Percentiles rank a stretch among this genome's conserved stretches.
Evolutionary conservation across 2,113 vertebrate species (phyloP).

Genomic region (Megaceryle torquata): DNA sequence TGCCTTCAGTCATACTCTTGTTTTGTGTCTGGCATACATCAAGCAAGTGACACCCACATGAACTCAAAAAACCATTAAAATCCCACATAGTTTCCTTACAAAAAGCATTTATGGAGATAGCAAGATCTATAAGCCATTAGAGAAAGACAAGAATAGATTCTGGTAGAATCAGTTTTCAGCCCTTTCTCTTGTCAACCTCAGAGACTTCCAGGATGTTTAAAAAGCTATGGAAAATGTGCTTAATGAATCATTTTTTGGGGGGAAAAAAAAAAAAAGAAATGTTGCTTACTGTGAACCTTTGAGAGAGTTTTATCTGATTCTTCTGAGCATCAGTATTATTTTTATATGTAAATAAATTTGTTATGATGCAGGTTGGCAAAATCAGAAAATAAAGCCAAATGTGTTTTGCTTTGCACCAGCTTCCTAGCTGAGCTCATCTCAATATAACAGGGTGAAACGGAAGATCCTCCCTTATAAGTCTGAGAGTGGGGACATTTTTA

Average conservation of each 20-base stretch:
- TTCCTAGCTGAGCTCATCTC: neutral
- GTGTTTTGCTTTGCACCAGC: neutral
- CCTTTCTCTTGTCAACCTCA: neutral
- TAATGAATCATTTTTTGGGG: neutral
- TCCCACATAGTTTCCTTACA: conserved; percentile 33
- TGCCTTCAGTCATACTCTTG: neutral
- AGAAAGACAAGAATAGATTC: conserved; percentile 39
- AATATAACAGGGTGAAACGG: neutral
- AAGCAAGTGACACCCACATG: conserved; percentile 10
- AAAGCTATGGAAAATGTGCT: neutral
- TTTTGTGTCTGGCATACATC: neutral
- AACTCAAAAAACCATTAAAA: conserved; percentile 46
- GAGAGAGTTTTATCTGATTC: neutral
- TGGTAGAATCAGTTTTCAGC: neutral
- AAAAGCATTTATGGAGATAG: conserved; percentile 49
- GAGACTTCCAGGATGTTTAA: neutral
- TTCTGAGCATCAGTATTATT: neutral
- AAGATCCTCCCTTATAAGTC: neutral
- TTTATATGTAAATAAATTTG: neutral
- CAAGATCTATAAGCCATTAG: conserved; percentile 50
- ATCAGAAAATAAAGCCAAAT: neutral
- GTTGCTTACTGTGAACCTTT: neutral
- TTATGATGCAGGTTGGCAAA: neutral
- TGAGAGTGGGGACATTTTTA: neutral
- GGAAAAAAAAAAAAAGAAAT: neutral